Conservation (phyloP, 2,888 invertebrate species). For the Hoplodrina blanda region DNA sequence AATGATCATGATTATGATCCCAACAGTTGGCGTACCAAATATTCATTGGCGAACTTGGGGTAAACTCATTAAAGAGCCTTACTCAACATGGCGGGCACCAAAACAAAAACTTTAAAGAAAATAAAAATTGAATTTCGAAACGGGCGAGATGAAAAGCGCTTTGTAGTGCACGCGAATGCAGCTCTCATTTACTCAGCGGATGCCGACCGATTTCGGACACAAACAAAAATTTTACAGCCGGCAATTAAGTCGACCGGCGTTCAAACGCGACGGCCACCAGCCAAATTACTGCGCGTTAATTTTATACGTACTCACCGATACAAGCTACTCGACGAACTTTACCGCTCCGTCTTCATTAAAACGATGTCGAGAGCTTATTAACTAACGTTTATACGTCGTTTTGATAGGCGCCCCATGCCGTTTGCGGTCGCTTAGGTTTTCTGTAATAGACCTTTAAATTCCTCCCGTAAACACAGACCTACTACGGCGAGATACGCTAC, state of each 20-base stretch:
- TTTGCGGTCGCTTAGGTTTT: conserved; percentile 64
- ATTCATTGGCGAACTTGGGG: conserved; percentile 46
- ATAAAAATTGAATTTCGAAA: conserved; percentile 64
- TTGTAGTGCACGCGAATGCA: conserved; percentile 69
- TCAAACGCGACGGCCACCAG: conserved; percentile 63
- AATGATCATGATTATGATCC: conserved; percentile 29
- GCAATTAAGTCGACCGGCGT: conserved; percentile 73
- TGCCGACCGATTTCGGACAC: conserved; percentile 73
- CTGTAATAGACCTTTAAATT: conserved; percentile 63
- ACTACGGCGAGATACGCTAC: conserved; percentile 37
- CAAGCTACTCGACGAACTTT: conserved; percentile 60
- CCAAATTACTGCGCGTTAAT: conserved; percentile 71
- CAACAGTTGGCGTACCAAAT: conserved; percentile 41
- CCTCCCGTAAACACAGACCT: conserved; percentile 56
- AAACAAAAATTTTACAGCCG: conserved; percentile 78
- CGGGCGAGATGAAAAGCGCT: conserved; percentile 69
- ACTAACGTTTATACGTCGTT: conserved; percentile 65
- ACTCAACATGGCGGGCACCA: conserved; percentile 53
- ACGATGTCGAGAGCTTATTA: conserved; percentile 69
- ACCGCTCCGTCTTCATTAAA: conserved; percentile 73
- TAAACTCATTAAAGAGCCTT: conserved; percentile 68
- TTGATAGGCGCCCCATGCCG: conserved; percentile 63
- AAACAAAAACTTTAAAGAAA: conserved; percentile 68
- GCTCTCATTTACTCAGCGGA: conserved; percentile 72
- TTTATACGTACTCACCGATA: conserved; percentile 66